Percentiles rank a stretch among this genome's conserved stretches.
These are phyloP conservation scores for Chaetodon trifasciatus DNA, from an alignment of 2,797 vertebrate species.

Conservation along the genomic window DNA sequence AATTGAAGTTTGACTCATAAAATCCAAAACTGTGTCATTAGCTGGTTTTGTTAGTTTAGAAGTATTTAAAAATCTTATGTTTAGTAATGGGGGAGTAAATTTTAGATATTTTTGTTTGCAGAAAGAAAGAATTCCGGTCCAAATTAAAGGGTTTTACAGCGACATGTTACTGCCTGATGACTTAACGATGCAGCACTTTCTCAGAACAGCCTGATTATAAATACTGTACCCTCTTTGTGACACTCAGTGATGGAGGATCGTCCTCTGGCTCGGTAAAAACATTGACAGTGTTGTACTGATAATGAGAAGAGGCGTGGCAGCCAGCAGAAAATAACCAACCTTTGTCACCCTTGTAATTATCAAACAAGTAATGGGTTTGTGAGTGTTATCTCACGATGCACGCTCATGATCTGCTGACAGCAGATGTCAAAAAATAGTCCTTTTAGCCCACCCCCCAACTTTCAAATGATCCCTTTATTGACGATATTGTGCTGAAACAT, in stretches of 20 bases:
- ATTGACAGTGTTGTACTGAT: background rate
- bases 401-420: background rate
- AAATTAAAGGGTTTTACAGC: background rate
- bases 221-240: background rate
- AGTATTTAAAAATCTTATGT: background rate
- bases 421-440: background rate
- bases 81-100: background rate
- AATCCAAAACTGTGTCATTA: background rate
- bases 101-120: background rate
- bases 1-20: background rate
- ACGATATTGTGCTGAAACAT: background rate
- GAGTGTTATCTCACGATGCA: conserved; percentile 10
- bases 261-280: conserved; percentile 3
- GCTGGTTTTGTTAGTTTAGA: background rate
- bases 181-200: background rate
- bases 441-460: too few species aligned
- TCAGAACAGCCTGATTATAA: background rate
- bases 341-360: conserved; percentile 41
- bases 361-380: conserved; percentile 11
- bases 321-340: conserved; percentile 14
- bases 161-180: background rate
- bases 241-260: background rate
- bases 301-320: background rate
- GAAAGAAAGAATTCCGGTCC: background rate
- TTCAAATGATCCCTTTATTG: background rate